Base-by-base conservation (phyloP, 2,888 invertebrate species). In the Hyposoter didymator region DNA sequence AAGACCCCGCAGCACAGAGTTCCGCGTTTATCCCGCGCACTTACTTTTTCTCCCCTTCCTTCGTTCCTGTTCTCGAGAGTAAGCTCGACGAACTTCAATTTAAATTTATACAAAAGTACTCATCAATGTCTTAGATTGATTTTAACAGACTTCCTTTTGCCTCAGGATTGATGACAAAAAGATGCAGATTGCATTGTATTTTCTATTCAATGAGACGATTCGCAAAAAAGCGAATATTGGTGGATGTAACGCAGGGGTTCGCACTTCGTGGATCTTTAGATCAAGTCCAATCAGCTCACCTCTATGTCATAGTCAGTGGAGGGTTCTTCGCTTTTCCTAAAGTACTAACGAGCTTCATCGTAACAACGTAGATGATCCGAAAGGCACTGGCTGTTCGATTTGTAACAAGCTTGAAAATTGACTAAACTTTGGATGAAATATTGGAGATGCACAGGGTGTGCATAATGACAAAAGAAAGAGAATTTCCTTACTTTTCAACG, bases 1-100 rank as follows among this genome's bases (percentile, higher is more conserved):
- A 49, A 82, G 43, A 49, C 12, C 67, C 47, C 32, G 32, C 74
- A 62, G 39, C 47, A 22, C 32, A 39, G 14, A 32, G 66, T 47
- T 79, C 70, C 39, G 78, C 76, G 76, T 73, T 78, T 67, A 69
- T 78, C 73, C 80, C 76, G 82, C 78, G 52, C 80, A 64, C 39
- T 49, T 75, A 12, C 76, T 59, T 22, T 70, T 59, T 39, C 22
- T 45, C 47, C 28, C 49, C 8, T 39, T 28, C 7, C 39, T 43
- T 66, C 39, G n/a, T 39, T 35, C 64, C 19, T 22, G 14, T 8
- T 14, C 55, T n/a, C n/a, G n/a, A 6, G 32, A 67, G n/a, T 35
- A 35, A 52, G 19, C 39, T 78, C 39, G 35, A 66, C 66, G 72
- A 62, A 62, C 32, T 55, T 67, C 74, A 47, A 47, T 47, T 12